These are phyloP conservation scores for Notechis scutatus DNA, from an alignment of 2,113 vertebrate species.

Conservation along the genomic window DNA sequence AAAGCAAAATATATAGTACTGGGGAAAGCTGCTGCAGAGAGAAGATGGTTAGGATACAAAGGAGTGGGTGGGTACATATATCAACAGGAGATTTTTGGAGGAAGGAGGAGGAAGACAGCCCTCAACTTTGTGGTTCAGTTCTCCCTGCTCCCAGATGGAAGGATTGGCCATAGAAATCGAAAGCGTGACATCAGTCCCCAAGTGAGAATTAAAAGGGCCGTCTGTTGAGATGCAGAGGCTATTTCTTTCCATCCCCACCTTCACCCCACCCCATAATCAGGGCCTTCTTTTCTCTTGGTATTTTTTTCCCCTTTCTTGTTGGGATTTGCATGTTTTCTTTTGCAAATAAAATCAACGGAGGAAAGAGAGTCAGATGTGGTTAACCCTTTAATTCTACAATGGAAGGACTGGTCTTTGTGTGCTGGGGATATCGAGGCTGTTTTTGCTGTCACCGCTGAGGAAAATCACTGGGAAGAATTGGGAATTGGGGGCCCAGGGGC, in stretches of 20 bases:
- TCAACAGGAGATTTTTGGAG: background rate
- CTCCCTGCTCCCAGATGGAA: background rate
- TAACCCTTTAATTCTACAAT: background rate
- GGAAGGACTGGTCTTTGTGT: background rate
- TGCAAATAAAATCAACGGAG: slow-evolving; percentile 7
- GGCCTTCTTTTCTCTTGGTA: background rate
- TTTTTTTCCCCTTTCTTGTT: background rate
- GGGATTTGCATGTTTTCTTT: slow-evolving; percentile 32
- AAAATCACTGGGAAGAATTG: background rate
- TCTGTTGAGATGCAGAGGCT: background rate
- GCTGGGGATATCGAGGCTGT: background rate
- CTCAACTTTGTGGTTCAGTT: background rate
- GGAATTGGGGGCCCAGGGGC: background rate
- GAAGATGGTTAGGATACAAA: background rate
- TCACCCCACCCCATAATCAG: background rate
- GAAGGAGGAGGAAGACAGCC: too few relatives aligned
- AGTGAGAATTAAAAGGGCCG: background rate
- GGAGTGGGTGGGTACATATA: too few relatives aligned
- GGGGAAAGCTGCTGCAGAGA: background rate
- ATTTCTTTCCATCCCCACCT: background rate
- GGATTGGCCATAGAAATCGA: background rate
- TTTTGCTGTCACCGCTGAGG: background rate
- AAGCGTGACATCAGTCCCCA: background rate
- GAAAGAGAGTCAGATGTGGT: background rate
- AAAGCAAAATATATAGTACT: background rate